These are phyloP conservation scores for Pterocles gutturalis DNA, from an alignment of 2,113 vertebrate species.

Conservation along the genomic window DNA sequence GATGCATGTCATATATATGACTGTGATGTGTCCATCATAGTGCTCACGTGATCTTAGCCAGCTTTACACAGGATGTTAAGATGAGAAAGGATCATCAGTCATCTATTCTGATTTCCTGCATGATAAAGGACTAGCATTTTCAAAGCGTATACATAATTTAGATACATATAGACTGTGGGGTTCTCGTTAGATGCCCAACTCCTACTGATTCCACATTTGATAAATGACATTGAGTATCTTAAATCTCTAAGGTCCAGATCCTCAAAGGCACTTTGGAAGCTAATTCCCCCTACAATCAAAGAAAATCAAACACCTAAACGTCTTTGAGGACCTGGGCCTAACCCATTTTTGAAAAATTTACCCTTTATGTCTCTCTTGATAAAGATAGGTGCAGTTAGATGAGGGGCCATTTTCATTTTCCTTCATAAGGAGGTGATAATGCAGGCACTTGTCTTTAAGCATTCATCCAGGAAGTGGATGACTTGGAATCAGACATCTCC, in stretches of 20 bases:
- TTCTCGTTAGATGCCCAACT: constrained; percentile 49
- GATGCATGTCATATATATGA: constrained; percentile 1
- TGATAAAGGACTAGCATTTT: constrained; percentile 64
- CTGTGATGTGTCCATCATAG: constrained; percentile 58
- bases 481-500: constrained; percentile 25
- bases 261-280: constrained; percentile 60
- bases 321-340: constrained; percentile 56
- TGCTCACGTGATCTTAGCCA: constrained; percentile 6
- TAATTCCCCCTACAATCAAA: constrained; percentile 71
- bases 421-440: constrained; percentile 54
- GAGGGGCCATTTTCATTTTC: constrained; percentile 61
- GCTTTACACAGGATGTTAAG: constrained; percentile 42
- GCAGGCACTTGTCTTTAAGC: constrained; percentile 58
- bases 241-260: constrained; percentile 63
- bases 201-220: constrained; percentile 64
- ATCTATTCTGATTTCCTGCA: constrained; percentile 57
- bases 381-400: constrained; percentile 51
- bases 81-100: constrained; percentile 61
- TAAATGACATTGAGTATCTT: constrained; percentile 67
- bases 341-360: constrained; percentile 58
- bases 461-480: constrained; percentile 45
- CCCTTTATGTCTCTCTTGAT: constrained; percentile 61
- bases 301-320: constrained; percentile 64
- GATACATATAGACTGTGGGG: constrained; percentile 58
- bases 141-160: constrained; percentile 65